Percentiles rank a stretch among this genome's conserved stretches.
phyloP scores from a whole-genome alignment of 2,113 vertebrate species.

The Pelodiscus sinensis region DNA sequence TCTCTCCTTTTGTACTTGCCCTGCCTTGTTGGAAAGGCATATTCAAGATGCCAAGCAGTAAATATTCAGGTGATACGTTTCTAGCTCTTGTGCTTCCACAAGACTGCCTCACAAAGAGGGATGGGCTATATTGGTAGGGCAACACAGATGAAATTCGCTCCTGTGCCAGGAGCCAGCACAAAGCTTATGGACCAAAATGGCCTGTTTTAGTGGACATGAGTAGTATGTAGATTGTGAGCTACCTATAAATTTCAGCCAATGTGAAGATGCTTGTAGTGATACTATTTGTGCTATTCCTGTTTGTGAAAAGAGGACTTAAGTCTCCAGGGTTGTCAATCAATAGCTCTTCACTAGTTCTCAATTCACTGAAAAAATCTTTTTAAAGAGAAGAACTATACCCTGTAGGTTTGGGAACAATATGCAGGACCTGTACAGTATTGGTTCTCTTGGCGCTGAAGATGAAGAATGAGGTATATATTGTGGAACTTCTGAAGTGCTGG shows the following conservation, averaged over 20 bases:
- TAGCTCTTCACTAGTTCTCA: neutral
- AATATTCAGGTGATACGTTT: neutral
- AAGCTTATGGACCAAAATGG: neutral
- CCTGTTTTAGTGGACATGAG: neutral
- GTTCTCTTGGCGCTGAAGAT: neutral
- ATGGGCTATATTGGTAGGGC: neutral
- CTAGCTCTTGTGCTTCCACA: neutral
- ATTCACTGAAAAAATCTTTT: neutral
- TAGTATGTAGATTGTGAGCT: neutral
- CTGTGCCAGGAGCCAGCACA: neutral
- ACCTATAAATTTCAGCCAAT: neutral
- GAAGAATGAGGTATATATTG: neutral
- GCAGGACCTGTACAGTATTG: neutral
- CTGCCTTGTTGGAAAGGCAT: neutral
- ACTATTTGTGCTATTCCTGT: neutral
- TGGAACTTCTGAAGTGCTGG: neutral
- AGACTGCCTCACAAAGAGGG: neutral
- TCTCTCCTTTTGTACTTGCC: neutral
- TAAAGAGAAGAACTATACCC: neutral
- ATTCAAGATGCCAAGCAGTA: neutral
- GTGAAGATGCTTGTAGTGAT: neutral
- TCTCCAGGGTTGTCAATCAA: conserved; percentile 5
- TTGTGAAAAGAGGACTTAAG: neutral
- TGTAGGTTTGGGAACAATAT: conserved; percentile 24
- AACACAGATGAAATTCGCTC: neutral